These are phyloP conservation scores for Leptinotarsa defecta DNA, from an alignment of 1,140 invertebrate genomes.

Conservation along the genomic window DNA sequence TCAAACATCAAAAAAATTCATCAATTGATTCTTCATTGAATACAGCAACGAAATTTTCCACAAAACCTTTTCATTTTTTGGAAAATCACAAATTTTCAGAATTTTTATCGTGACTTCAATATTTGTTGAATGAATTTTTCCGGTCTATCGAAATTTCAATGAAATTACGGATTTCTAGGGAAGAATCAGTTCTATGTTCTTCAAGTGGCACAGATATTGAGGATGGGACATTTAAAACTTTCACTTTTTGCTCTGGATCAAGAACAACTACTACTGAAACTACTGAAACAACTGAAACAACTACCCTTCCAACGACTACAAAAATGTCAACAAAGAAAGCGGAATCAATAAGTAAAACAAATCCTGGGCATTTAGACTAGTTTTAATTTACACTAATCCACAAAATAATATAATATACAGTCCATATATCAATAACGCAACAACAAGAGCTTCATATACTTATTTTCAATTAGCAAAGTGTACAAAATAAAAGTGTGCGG, in stretches of 20 bases:
- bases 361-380: constrained; percentile 43
- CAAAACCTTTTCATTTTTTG: too few species aligned
- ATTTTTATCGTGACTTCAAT: too few species aligned
- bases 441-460: constrained; percentile 32
- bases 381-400: constrained; percentile 52
- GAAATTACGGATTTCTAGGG: constrained; percentile 1
- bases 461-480: constrained; percentile 16
- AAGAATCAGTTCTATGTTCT: constrained; percentile 12
- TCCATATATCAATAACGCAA: constrained; percentile 42
- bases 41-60: too few species aligned
- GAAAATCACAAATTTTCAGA: too few species aligned
- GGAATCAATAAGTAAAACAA: not conserved
- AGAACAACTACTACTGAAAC: not conserved
- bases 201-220: constrained; percentile 7
- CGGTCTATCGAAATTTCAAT: not conserved
- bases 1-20: too few species aligned
- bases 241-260: not conserved
- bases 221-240: constrained; percentile 14
- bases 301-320: not conserved
- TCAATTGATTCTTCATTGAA: too few species aligned
- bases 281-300: not conserved
- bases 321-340: not conserved
- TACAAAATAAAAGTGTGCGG: constrained; percentile 32
- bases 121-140: not conserved
- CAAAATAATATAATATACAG: constrained; percentile 52